Percentiles rank a stretch among this genome's conserved stretches.
phyloP scores from a whole-genome alignment of 2,888 invertebrate genomes.

The Calephelis perditalis region DNA sequence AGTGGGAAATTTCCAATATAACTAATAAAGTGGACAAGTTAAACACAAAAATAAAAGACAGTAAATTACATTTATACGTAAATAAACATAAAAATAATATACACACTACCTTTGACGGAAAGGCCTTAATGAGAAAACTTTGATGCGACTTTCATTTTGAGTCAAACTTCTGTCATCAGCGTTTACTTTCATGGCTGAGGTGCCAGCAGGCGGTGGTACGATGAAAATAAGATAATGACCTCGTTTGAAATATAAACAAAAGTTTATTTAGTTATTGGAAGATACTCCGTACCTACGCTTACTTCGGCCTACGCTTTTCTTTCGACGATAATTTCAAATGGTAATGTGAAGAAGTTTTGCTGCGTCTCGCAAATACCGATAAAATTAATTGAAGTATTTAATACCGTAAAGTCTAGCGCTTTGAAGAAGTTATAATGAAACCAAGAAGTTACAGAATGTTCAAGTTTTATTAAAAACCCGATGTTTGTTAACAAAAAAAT shows the following conservation, averaged over 20 bases:
- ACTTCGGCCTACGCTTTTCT: conserved; percentile 9
- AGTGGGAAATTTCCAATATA: too few relatives aligned
- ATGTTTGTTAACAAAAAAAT: not conserved
- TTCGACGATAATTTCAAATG: conserved; percentile 7
- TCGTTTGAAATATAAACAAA: conserved; percentile 58
- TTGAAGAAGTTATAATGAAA: not conserved
- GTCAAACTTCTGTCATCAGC: conserved; percentile 71
- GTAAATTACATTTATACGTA: conserved; percentile 54
- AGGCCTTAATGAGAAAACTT: conserved; percentile 76
- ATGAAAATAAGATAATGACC: conserved; percentile 53
- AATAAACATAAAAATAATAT: conserved; percentile 69
- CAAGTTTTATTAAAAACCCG: not conserved
- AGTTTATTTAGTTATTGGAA: conserved; percentile 55
- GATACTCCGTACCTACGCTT: conserved; percentile 44
- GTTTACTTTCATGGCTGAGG: conserved; percentile 57
- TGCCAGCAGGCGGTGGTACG: conserved; percentile 41
- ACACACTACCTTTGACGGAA: conserved; percentile 67
- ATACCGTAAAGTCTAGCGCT: not conserved
- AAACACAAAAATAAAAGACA: conserved; percentile 17
- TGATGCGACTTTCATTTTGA: conserved; percentile 70
- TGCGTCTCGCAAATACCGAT: not conserved
- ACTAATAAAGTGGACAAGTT: not conserved
- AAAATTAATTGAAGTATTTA: conserved; percentile 8
- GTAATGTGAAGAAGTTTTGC: conserved; percentile 1
- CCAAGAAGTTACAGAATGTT: not conserved